Evolutionary conservation across 2,888 invertebrate species (phyloP).

Genomic region (Stenichneumon culpator): DNA sequence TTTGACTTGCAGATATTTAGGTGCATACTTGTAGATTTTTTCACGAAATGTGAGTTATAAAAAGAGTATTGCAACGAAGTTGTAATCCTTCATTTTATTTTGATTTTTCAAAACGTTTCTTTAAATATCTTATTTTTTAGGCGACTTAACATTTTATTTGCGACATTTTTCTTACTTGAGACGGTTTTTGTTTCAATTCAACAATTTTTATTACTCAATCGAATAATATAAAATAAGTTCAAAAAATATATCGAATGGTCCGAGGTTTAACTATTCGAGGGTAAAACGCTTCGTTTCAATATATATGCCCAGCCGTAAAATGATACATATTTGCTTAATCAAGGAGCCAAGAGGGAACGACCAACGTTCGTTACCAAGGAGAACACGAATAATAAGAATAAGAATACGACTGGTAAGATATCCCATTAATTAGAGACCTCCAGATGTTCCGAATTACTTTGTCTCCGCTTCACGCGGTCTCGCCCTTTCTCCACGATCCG

Average conservation of each 20-base stretch:
- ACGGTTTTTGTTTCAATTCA: too few relatives aligned
- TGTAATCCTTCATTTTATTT: too few relatives aligned
- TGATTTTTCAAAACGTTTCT: not conserved
- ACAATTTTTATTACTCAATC: too few relatives aligned
- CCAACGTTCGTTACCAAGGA: slow-evolving; percentile 47
- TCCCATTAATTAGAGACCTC: slow-evolving; percentile 83
- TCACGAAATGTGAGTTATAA: too few relatives aligned
- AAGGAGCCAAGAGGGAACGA: slow-evolving; percentile 69
- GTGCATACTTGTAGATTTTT: too few relatives aligned
- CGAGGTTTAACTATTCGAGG: not conserved
- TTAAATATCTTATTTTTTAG: too few relatives aligned
- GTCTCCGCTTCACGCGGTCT: slow-evolving; percentile 70
- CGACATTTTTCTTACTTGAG: too few relatives aligned
- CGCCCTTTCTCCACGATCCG: slow-evolving; percentile 50
- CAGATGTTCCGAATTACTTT: slow-evolving; percentile 84
- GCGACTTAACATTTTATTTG: too few relatives aligned
- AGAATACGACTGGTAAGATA: slow-evolving; percentile 77
- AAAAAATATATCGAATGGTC: not conserved
- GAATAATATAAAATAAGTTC: not conserved
- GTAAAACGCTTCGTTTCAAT: slow-evolving; percentile 14
- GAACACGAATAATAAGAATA: slow-evolving; percentile 67
- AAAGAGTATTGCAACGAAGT: too few relatives aligned
- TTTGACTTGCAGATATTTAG: too few relatives aligned
- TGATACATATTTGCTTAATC: slow-evolving; percentile 80
- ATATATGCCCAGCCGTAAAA: slow-evolving; percentile 58